These are phyloP conservation scores for Ispidina picta DNA, from an alignment of 2,797 vertebrate species.

Conservation along the genomic window DNA sequence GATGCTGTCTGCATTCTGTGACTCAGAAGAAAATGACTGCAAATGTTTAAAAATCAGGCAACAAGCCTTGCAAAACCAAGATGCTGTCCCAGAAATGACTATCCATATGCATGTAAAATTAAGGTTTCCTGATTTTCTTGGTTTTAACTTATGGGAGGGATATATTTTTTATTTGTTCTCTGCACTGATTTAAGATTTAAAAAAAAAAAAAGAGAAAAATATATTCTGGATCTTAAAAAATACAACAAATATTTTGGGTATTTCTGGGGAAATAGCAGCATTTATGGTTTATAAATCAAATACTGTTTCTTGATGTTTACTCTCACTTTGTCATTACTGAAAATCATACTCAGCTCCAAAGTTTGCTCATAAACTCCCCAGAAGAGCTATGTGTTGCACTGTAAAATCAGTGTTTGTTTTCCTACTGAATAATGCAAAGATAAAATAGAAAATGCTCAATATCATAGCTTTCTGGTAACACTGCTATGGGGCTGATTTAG, in stretches of 20 bases:
- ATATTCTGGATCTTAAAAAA: neutral
- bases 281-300: conserved; percentile 13
- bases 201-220: neutral
- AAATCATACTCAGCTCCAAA: neutral
- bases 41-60: neutral
- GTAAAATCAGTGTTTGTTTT: neutral
- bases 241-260: neutral
- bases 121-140: neutral
- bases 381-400: neutral
- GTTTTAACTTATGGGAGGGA: neutral
- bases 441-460: neutral
- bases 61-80: neutral
- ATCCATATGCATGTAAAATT: neutral
- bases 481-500: neutral
- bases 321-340: neutral
- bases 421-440: neutral
- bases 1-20: neutral
- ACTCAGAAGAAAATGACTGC: neutral
- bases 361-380: neutral
- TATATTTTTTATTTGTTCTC: neutral
- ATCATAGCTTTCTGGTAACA: neutral
- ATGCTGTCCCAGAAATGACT: neutral
- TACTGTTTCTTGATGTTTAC: neutral
- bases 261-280: conserved; percentile 9
- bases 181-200: neutral